Conservation (phyloP, 1,140 invertebrate species). For the Rhopalosiphum maidis region DNA sequence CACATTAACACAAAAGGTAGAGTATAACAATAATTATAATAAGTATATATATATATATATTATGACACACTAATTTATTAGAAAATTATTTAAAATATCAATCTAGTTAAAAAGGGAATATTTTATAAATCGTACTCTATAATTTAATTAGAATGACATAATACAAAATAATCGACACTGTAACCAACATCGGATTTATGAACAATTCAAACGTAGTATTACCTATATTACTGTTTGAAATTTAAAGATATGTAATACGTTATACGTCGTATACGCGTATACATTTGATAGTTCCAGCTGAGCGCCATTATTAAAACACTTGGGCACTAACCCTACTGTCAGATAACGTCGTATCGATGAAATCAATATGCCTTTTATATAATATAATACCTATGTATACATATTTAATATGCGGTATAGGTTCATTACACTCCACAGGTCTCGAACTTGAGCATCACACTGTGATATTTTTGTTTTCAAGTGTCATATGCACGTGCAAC, state of each 20-base stretch:
- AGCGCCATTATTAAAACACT: background rate
- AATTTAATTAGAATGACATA: background rate
- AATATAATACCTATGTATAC: background rate
- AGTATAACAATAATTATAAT: background rate
- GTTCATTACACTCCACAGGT: background rate
- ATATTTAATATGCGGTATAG: background rate
- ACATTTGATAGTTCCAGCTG: background rate
- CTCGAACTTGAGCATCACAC: background rate
- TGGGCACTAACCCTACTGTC: background rate
- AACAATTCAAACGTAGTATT: background rate
- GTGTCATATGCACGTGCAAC: background rate
- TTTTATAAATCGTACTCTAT: too few species aligned
- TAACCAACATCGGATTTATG: background rate
- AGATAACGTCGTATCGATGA: background rate
- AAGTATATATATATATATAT: background rate
- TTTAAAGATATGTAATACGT: background rate
- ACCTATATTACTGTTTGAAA: background rate
- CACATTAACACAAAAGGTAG: background rate
- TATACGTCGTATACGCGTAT: background rate
- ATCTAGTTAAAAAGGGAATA: too few species aligned
- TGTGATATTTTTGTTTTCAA: background rate
- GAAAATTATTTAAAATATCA: too few species aligned
- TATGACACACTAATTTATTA: too few species aligned
- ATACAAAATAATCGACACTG: background rate
- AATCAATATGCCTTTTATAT: background rate